These are phyloP conservation scores for Athripsodes cinereus DNA, from an alignment of 2,888 invertebrate genomes.

Conservation along the genomic window DNA sequence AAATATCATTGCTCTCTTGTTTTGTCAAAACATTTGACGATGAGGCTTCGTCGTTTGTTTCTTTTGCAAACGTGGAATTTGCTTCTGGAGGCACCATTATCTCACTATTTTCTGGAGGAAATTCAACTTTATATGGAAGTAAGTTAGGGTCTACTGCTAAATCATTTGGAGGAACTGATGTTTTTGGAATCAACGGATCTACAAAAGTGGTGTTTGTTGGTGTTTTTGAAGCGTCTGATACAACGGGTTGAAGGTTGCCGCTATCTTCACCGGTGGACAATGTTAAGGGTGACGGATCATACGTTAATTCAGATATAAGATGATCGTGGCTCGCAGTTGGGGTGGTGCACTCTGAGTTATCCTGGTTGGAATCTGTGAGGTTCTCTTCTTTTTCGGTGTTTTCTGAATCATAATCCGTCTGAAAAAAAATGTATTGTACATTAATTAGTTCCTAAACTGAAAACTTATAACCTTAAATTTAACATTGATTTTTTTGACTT, in stretches of 20 bases:
- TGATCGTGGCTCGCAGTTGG: constrained; percentile 45
- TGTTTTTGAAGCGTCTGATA: constrained; percentile 17
- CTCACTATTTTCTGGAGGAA: neutral
- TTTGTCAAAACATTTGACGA: neutral
- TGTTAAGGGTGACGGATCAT: constrained; percentile 24
- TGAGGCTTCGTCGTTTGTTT: neutral
- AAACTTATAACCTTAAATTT: neutral
- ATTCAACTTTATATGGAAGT: neutral
- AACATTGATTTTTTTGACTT: neutral
- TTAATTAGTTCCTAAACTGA: neutral
- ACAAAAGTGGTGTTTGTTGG: constrained; percentile 20
- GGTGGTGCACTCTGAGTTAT: constrained; percentile 51
- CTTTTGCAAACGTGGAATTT: neutral
- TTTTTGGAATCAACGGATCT: constrained; percentile 7
- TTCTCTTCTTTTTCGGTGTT: constrained; percentile 50
- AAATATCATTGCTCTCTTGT: neutral
- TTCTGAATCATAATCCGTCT: constrained; percentile 50
- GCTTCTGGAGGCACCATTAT: neutral
- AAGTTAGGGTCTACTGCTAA: neutral
- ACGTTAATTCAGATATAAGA: constrained; percentile 23
- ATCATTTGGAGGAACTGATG: neutral
- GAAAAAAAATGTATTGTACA: constrained; percentile 17
- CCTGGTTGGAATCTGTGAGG: constrained; percentile 49
- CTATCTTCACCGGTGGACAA: constrained; percentile 6
- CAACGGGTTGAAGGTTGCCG: neutral